phyloP scores from a whole-genome alignment of 1,140 invertebrate genomes.

The Neelides sp. region DNA sequence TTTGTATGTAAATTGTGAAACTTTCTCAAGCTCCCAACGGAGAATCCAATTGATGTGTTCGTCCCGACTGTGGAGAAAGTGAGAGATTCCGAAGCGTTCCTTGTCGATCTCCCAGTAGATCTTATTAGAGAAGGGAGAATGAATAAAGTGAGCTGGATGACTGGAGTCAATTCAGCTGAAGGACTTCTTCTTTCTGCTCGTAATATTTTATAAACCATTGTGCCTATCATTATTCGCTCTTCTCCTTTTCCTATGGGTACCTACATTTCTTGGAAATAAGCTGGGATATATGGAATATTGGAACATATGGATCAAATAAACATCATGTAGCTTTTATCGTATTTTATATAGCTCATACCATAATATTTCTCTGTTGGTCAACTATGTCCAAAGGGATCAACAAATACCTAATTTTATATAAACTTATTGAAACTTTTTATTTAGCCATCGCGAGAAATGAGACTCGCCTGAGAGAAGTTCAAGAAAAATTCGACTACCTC shows the following conservation, averaged over 20 bases:
- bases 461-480: not conserved
- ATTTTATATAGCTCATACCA: no score
- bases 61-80: constrained; percentile 7
- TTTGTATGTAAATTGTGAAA: not conserved
- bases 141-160: constrained; percentile 13
- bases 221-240: no score
- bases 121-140: not conserved
- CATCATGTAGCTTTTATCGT: no score
- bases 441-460: not conserved
- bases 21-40: not conserved
- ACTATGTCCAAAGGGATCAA: no score
- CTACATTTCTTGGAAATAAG: no score
- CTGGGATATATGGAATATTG: no score
- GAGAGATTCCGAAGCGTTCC: constrained; percentile 8
- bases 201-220: not conserved
- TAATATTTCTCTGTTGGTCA: no score
- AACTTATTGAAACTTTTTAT: not conserved
- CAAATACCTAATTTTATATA: no score
- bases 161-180: constrained; percentile 16
- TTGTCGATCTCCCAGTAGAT: not conserved
- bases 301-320: no score
- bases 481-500: not conserved
- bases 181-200: constrained; percentile 11
- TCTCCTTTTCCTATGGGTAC: no score
- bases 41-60: constrained; percentile 3